phyloP scores from a whole-genome alignment of 1,140 invertebrate species.

The Brachionus calyciflorus region DNA sequence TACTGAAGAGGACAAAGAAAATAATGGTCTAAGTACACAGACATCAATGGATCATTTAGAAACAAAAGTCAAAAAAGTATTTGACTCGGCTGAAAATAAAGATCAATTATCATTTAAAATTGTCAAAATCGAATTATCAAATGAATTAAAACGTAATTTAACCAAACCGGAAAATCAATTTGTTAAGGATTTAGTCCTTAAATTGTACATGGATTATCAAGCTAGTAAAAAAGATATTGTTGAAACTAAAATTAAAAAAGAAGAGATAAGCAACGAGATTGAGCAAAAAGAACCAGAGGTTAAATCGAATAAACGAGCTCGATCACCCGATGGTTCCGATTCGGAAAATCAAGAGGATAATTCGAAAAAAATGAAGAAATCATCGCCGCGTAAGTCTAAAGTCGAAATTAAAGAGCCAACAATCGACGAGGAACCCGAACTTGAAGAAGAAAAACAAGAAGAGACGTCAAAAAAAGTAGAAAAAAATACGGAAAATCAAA shows the following conservation, averaged over 20 bases:
- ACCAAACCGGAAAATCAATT: neutral
- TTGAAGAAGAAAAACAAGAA: neutral
- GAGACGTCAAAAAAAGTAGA: no score
- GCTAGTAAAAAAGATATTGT: neutral
- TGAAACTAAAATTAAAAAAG: neutral
- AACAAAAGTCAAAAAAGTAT: slow-evolving; percentile 10
- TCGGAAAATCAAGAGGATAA: neutral
- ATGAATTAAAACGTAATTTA: slow-evolving; percentile 5
- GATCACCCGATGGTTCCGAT: neutral
- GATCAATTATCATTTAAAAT: slow-evolving; percentile 38
- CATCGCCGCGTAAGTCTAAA: neutral
- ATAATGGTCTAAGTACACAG: neutral
- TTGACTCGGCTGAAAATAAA: slow-evolving; percentile 2
- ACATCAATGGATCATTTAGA: neutral
- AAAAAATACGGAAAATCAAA: no score
- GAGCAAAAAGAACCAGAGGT: no score
- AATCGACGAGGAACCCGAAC: neutral
- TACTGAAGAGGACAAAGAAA: slow-evolving; percentile 11
- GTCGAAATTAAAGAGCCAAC: neutral
- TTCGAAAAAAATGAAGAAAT: slow-evolving; percentile 14
- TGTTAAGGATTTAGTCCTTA: slow-evolving; percentile 4
- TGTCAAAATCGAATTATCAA: neutral
- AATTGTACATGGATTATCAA: slow-evolving; percentile 27
- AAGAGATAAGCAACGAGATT: neutral
- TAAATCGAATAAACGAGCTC: neutral